These are phyloP conservation scores for Thyatira batis DNA, from an alignment of 2,888 invertebrate genomes.

Conservation along the genomic window DNA sequence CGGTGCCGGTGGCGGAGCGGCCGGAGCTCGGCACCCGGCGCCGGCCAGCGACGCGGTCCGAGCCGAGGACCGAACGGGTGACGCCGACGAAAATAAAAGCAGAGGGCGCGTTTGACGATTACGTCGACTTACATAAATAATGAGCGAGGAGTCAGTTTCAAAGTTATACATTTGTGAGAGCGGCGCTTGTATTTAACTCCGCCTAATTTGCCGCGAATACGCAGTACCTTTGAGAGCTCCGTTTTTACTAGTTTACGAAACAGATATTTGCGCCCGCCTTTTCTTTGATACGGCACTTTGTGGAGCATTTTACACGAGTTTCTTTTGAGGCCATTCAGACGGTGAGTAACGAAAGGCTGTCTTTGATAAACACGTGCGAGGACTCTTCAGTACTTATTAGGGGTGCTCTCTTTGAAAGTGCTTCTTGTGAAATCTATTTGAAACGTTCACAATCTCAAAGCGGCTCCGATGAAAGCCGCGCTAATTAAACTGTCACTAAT, in stretches of 20 bases:
- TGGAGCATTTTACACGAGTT: conserved; percentile 82
- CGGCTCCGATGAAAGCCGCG: conserved; percentile 76
- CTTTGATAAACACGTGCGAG: conserved; percentile 83
- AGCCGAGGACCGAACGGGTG: conserved; percentile 46
- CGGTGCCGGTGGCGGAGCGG: conserved; percentile 10
- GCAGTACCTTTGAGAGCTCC: conserved; percentile 80
- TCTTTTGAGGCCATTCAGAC: conserved; percentile 83
- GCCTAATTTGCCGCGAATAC: conserved; percentile 81
- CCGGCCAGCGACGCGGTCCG: conserved; percentile 26
- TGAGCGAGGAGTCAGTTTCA: conserved; percentile 74
- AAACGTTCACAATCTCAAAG: conserved; percentile 80
- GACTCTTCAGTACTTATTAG: conserved; percentile 83
- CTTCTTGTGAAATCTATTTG: conserved; percentile 81
- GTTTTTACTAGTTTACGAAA: conserved; percentile 83
- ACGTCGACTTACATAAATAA: conserved; percentile 77
- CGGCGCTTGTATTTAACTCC: conserved; percentile 80
- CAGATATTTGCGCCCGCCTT: conserved; percentile 82
- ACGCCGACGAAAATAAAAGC: conserved; percentile 59
- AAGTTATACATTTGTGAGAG: conserved; percentile 75
- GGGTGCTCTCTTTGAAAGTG: conserved; percentile 82
- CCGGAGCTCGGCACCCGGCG: conserved; percentile 18
- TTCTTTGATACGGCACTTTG: conserved; percentile 82
- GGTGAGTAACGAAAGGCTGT: conserved; percentile 83
- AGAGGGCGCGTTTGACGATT: conserved; percentile 68
- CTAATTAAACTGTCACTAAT: conserved; percentile 82